Evolutionary conservation across 2,888 invertebrate genomes (phyloP), one percentile per base, ranked within the genome.

Genomic region (Choristoneura rosaceana): DNA sequence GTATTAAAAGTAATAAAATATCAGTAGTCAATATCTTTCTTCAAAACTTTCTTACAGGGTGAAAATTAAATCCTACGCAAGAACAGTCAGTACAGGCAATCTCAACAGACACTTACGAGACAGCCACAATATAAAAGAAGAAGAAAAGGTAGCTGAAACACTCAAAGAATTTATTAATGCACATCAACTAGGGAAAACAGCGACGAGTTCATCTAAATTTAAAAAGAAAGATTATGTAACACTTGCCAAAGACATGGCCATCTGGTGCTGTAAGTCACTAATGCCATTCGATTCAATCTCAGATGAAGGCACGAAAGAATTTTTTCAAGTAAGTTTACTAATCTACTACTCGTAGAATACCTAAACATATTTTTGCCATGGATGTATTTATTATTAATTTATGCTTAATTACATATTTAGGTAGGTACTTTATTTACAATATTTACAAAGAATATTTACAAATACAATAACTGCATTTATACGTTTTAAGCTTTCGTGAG

Each of bases 61-160:
- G 34, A 64, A 50, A 64, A 50, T 64, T n/a, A 64, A 50, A 34
- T 64, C 34, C 9, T 64, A 64, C 59, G 59, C 59, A 3, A 59
- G 34, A 34, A 59, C 59, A 2, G 59, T 59, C 0, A 64, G 63
- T n/a, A 64, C 63, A 15, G 63, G 63, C 50, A 64, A 64, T 45
- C 63, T 64, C 4, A 47, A 50, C 33, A 47, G 63, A 10, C 63
- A 64, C 34, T 64, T 64, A 34, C 47, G 63, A 9, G 63, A 64
- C 50, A 50, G n/a, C n/a, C 63, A 64, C 47, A 12, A n/a, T 15
- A 34, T 64, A 9, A 64, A 33, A 64, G 50, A 64, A 45, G 63
- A 64, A 64, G 59, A 59, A 8, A 33, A 34, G n/a, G 59, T 14
- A 4, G n/a, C 14, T n/a, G 34, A 59, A 59, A 34, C 14, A 1